Base-by-base conservation (phyloP, 2,888 invertebrate species). In the Archaeoteleia sp. region DNA sequence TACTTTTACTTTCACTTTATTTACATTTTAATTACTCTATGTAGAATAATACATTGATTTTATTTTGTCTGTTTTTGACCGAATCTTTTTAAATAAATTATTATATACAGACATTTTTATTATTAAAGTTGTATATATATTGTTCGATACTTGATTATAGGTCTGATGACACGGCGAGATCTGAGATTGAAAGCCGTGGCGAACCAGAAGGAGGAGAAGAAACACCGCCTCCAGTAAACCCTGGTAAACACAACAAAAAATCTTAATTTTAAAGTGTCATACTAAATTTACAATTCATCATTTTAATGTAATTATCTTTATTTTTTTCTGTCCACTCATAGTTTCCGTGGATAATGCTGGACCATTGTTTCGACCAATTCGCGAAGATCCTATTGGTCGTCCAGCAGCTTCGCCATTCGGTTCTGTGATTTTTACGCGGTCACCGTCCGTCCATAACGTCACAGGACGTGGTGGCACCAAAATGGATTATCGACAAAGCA, bases 81-180 rank as follows among this genome's bases (percentile, higher is more conserved):
- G n/a, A n/a, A n/a, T n/a, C n/a, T n/a, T n/a, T n/a, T n/a, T n/a
- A n/a, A n/a, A n/a, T n/a, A n/a, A n/a, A n/a, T n/a, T n/a, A n/a
- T n/a, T n/a, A n/a, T n/a, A n/a, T n/a, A n/a, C n/a, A n/a, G n/a
- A n/a, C n/a, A n/a, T n/a, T n/a, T n/a, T 29, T n/a, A 34, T 23
- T 51, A 2, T 25, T 32, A 8, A 7, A 37, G 14, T 34, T 34
- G 8, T 23, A 13, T 14, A 27, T 14, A n/a, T n/a, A n/a, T n/a
- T n/a, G n/a, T n/a, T n/a, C n/a, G n/a, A n/a, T n/a, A n/a, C 34
- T 48, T 35, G 6, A 10, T 63, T 57, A 15, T 15, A 89, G 93
- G 67, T 94, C 94, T 0, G 95, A 95, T 82, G 93, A 93, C 71
- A 91, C 92, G 73, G 91, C 91, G 45, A 84, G 89, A 66, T 89